These are phyloP conservation scores for Diglossa cyanea DNA, from an alignment of 2,797 vertebrate genomes.

Conservation along the genomic window DNA sequence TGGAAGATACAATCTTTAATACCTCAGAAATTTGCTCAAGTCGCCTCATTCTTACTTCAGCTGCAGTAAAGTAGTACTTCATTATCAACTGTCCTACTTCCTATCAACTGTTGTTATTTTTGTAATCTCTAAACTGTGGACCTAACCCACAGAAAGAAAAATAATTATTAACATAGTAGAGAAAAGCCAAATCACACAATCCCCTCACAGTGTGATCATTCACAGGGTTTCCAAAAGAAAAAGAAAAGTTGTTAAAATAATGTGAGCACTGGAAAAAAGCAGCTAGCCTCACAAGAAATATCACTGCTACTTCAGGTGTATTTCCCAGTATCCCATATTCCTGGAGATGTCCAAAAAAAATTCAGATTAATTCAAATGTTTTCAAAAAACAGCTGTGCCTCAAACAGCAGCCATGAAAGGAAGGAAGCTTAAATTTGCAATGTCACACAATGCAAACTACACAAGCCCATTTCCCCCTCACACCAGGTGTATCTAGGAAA, in stretches of 20 bases:
- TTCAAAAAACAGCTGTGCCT: neutral
- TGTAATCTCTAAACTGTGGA: neutral
- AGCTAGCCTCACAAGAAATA: neutral
- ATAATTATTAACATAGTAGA: neutral
- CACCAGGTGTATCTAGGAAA: neutral
- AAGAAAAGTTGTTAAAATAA: neutral
- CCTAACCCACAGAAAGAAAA: neutral
- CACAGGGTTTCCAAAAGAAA: neutral
- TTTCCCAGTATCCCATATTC: neutral
- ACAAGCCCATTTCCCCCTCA: neutral
- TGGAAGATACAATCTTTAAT: neutral
- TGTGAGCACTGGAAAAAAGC: neutral
- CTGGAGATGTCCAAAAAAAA: neutral
- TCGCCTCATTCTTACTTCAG: neutral
- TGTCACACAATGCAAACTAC: neutral
- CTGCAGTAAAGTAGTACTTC: neutral
- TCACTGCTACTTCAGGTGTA: neutral
- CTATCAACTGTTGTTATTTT: neutral
- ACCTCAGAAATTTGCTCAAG: neutral
- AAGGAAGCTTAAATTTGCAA: neutral
- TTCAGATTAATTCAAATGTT: neutral
- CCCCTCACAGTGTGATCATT: rapidly evolving
- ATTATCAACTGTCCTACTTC: neutral
- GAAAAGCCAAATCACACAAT: neutral
- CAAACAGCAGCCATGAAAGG: neutral